phyloP scores from a whole-genome alignment of 2,888 invertebrate species.

The Tetrapedia diversipes region DNA sequence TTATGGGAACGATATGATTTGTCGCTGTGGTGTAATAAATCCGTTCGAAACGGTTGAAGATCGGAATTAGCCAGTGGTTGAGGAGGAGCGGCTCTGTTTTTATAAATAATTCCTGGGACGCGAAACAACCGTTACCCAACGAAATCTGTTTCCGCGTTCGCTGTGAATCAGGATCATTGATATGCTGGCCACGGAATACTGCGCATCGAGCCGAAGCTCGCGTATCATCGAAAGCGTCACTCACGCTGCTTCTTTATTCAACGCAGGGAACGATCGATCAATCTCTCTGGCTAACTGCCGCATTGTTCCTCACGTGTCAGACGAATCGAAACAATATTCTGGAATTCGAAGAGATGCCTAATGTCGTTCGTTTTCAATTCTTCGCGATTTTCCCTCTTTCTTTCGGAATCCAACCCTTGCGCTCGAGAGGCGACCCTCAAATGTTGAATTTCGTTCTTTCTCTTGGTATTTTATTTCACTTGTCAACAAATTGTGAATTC shows the following conservation, averaged over 20 bases:
- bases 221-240: slow-evolving; percentile 45
- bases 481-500: too few relatives aligned
- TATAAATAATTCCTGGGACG: slow-evolving; percentile 26
- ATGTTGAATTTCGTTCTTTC: too few relatives aligned
- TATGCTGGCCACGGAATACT: slow-evolving; percentile 37
- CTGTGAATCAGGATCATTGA: slow-evolving; percentile 31
- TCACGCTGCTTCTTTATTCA: slow-evolving; percentile 31
- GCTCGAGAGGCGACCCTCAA: too few relatives aligned
- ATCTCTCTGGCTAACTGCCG: slow-evolving; percentile 22
- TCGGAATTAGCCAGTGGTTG: too few relatives aligned
- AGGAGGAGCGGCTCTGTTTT: slow-evolving; percentile 9
- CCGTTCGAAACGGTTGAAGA: too few relatives aligned
- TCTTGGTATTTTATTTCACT: too few relatives aligned
- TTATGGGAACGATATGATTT: too few relatives aligned
- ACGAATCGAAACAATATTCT: not conserved
- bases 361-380: not conserved
- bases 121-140: slow-evolving; percentile 42
- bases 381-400: not conserved
- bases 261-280: slow-evolving; percentile 23
- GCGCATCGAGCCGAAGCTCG: slow-evolving; percentile 33
- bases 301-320: slow-evolving; percentile 30
- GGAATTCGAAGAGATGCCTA: not conserved
- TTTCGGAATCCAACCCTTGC: too few relatives aligned
- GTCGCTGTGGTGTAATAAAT: not conserved
- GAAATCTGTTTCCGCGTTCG: slow-evolving; percentile 49